A percentile compares a stretch with the other conserved stretches of the same genome.
These are phyloP conservation scores for Mesodorylaimus sp. DNA, from an alignment of 2,888 invertebrate genomes.

Conservation along the genomic window DNA sequence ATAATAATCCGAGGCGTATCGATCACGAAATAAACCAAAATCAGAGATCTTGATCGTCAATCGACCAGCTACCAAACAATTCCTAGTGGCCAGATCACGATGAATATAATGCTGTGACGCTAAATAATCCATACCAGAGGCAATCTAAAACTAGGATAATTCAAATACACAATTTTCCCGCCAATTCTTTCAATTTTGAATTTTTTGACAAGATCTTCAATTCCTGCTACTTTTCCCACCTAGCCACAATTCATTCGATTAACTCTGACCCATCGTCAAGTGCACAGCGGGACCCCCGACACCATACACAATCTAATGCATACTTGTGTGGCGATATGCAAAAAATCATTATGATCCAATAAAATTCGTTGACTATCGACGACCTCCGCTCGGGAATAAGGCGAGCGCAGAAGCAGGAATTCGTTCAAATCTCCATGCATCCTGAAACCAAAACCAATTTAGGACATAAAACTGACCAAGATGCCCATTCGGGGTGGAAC, in stretches of 20 bases:
- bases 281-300: no score
- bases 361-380: conserved; percentile 6
- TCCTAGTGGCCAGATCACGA: conserved; percentile 81
- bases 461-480: neutral
- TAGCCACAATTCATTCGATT: no score
- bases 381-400: conserved; percentile 34
- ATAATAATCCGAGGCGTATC: conserved; percentile 71
- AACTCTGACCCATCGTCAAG: no score
- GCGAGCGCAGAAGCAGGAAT: conserved; percentile 73
- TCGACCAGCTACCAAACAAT: conserved; percentile 84
- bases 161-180: no score
- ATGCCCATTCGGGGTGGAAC: no score
- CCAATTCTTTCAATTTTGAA: no score
- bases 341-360: conserved; percentile 45
- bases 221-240: no score
- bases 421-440: conserved; percentile 78
- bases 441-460: conserved; percentile 8
- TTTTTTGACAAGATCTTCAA: no score
- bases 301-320: no score
- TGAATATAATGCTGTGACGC: conserved; percentile 79
- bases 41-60: conserved; percentile 89
- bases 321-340: conserved; percentile 55
- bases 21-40: conserved; percentile 79
- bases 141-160: conserved; percentile 50
- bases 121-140: conserved; percentile 46